Base-by-base conservation (phyloP, 2,888 invertebrate species). In the Pristionchus arcanus region DNA sequence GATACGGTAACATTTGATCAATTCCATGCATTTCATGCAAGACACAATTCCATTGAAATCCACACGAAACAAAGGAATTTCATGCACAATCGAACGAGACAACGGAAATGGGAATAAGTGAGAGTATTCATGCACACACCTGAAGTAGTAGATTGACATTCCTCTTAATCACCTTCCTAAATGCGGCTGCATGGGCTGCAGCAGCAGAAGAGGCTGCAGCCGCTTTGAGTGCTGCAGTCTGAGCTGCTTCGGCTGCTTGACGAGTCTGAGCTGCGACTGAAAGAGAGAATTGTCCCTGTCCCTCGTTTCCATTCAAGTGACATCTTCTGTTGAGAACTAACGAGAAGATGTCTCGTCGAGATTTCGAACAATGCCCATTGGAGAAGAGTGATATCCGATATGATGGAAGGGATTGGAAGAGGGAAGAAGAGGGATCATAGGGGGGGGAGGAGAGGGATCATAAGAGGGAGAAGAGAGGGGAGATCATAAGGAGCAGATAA, bases 201-300 rank as follows among this genome's bases (percentile, higher is more conserved):
- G 88, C 88, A 25, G 88, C 88, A 59, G 74, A 77, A 9, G 88
- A 88, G 37, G 88, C 88, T 28, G 88, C 88, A 42, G 88, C 88
- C 4, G 88, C 88, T 31, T 88, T 74, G 37, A 88, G 88, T 19
- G 88, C 74, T n/a, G 88, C 88, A 34, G 77, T 34, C 59, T 88
- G 55, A 63, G 88, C 88, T 28, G 88, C 88, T 31, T 55, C 55
- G 1, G 42, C n/a, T 63, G 77, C 53, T 0, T 55, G 88, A n/a
- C 83, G 83, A n/a, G 83, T 53, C 53, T 83, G 63, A 49, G 42
- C 66, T n/a, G 86, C 86, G 28, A 53, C 63, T 86, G 83, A n/a
- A 49, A 83, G n/a, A 16, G 83, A 83, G 53, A 53, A n/a, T n/a
- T n/a, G n/a, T n/a, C n/a, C n/a, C n/a, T n/a, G n/a, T 53, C 83